Evolutionary conservation across 2,797 vertebrate genomes (phyloP).

Genomic region (Allobates femoralis): DNA sequence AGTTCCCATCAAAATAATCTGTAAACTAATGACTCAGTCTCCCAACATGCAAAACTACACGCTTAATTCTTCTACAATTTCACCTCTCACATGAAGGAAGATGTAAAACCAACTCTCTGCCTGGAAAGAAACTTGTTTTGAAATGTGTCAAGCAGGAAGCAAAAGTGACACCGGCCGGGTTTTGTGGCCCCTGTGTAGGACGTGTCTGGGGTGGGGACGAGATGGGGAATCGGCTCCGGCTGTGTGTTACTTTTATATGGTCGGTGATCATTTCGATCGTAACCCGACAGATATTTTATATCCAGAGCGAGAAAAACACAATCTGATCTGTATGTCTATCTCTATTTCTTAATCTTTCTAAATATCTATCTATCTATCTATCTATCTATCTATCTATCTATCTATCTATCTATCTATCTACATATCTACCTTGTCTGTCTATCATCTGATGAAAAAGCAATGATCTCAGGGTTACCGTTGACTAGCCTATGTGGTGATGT

Average conservation of each 20-base stretch:
- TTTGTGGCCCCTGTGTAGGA: slow-evolving; percentile 77
- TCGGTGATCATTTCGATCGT: slow-evolving; percentile 72
- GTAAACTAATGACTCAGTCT: slow-evolving; percentile 50
- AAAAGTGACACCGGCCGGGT: slow-evolving; percentile 77
- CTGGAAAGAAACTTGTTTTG: slow-evolving; percentile 65
- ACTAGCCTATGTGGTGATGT: too few relatives aligned
- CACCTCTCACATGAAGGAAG: neutral
- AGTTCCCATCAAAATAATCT: slow-evolving; percentile 67
- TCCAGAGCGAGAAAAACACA: too few relatives aligned
- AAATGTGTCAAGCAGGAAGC: slow-evolving; percentile 74
- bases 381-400: neutral
- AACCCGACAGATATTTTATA: neutral
- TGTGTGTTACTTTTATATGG: slow-evolving; percentile 76
- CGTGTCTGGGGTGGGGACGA: slow-evolving; percentile 74
- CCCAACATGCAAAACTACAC: slow-evolving; percentile 25
- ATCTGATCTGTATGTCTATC: neutral
- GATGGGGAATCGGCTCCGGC: slow-evolving; percentile 75
- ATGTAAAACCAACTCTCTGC: slow-evolving; percentile 5
- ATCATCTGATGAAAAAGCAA: too few relatives aligned
- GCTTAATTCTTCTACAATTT: slow-evolving; percentile 6
- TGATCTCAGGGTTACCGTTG: too few relatives aligned
- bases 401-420: neutral
- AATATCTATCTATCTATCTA: neutral
- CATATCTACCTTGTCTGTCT: too few relatives aligned
- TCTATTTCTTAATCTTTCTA: neutral